Evolutionary conservation across 2,888 invertebrate species (phyloP).

Genomic region (Octodonta nipae): DNA sequence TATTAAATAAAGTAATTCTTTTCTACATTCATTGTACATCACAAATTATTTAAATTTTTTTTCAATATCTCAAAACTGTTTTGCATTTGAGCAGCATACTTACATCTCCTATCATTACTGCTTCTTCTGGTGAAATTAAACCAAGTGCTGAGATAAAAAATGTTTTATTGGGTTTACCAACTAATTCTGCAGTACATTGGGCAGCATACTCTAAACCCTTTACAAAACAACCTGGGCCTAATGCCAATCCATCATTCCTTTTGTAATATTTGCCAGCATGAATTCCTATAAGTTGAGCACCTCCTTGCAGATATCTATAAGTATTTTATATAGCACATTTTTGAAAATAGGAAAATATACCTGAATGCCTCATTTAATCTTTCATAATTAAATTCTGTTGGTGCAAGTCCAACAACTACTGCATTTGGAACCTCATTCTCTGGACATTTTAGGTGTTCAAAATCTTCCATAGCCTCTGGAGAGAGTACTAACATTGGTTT

Average conservation of each 20-base stretch:
- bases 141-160: constrained; percentile 49
- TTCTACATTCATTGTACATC: too few relatives aligned
- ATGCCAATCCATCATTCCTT: constrained; percentile 51
- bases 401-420: constrained; percentile 68
- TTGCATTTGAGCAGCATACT: too few relatives aligned
- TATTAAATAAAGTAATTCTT: too few relatives aligned
- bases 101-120: constrained; percentile 76
- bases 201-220: constrained; percentile 64
- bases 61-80: too few relatives aligned
- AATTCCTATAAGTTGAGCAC: constrained; percentile 60
- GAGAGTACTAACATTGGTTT: constrained; percentile 61
- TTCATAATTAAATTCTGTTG: constrained; percentile 60
- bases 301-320: constrained; percentile 49
- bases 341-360: constrained; percentile 36
- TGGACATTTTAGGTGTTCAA: constrained; percentile 42
- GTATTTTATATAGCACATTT: too few relatives aligned
- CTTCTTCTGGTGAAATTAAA: constrained; percentile 40
- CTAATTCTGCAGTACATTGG: constrained; percentile 47
- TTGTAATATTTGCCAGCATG: constrained; percentile 67
- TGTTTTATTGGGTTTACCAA: constrained; percentile 59
- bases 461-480: constrained; percentile 62
- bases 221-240: constrained; percentile 74
- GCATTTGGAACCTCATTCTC: constrained; percentile 43
- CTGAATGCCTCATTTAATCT: constrained; percentile 59
- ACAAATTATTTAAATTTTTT: too few relatives aligned